Evolutionary conservation across 2,888 invertebrate genomes (phyloP).

Genomic region (Orthosia gothica): DNA sequence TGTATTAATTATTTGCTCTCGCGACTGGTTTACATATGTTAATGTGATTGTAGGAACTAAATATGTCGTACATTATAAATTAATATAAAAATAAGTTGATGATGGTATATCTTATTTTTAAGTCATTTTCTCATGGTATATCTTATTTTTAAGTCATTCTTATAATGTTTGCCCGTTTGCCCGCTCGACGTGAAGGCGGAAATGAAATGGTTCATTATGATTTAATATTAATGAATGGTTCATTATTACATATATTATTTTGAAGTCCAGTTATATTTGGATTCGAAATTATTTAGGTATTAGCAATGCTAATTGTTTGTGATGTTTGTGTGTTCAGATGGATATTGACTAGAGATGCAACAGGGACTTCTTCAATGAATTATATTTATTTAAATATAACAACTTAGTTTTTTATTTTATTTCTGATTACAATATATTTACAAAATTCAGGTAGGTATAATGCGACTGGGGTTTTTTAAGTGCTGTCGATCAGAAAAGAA

Average conservation of each 20-base stretch:
- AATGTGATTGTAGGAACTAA: constrained; percentile 24
- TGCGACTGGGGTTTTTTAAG: too few species aligned
- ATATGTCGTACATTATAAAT: constrained; percentile 26
- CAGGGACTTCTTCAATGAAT: too few species aligned
- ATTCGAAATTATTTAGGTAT: background rate
- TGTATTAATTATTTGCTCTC: constrained; percentile 40
- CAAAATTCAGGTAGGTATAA: too few species aligned
- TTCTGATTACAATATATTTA: too few species aligned
- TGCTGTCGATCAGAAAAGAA: too few species aligned
- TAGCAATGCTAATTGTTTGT: background rate
- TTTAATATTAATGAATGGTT: background rate
- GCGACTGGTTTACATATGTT: constrained; percentile 38
- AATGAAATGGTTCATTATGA: background rate
- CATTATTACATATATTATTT: too few species aligned
- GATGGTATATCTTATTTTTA: background rate
- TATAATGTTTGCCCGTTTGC: background rate
- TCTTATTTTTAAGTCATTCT: background rate
- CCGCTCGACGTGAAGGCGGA: background rate
- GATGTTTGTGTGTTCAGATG: too few species aligned
- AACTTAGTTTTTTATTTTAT: too few species aligned
- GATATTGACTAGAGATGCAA: too few species aligned
- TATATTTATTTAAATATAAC: too few species aligned
- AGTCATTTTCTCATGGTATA: background rate
- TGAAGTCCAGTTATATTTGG: background rate
- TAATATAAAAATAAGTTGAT: background rate